phyloP scores from a whole-genome alignment of 2,888 invertebrate genomes.

The Plutella xylostella region DNA sequence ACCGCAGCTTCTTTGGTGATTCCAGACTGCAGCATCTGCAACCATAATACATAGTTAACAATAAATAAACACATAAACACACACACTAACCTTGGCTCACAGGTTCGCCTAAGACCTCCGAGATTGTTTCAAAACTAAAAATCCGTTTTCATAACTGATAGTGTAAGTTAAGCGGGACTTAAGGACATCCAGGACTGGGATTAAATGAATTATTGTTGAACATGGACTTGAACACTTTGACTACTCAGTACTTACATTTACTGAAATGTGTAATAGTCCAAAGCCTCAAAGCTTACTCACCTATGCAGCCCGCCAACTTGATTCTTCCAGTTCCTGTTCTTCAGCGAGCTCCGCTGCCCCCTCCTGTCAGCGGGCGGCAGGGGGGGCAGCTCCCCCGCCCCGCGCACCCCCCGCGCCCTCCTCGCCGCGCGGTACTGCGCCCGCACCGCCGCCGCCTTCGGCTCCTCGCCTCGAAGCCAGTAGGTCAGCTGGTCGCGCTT shows the following conservation, averaged over 20 bases:
- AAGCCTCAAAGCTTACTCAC: too few relatives aligned
- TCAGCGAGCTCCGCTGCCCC: conserved; percentile 70
- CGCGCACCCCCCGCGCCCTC: conserved; percentile 55
- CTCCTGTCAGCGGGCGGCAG: conserved; percentile 26
- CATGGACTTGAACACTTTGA: too few relatives aligned
- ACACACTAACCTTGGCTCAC: too few relatives aligned
- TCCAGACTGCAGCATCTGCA: conserved; percentile 82
- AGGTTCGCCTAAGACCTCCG: too few relatives aligned
- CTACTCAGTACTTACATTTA: too few relatives aligned
- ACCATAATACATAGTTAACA: conserved; percentile 12
- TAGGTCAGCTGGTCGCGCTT: conserved; percentile 86
- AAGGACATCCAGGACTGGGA: too few relatives aligned
- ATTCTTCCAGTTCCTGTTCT: conserved; percentile 72
- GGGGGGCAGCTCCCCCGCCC: conserved; percentile 34
- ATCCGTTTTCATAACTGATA: too few relatives aligned
- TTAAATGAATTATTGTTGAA: too few relatives aligned
- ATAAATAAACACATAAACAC: too few relatives aligned
- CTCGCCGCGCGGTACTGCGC: conserved; percentile 47
- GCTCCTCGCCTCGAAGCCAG: conserved; percentile 85
- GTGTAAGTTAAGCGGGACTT: too few relatives aligned
- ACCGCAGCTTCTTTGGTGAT: conserved; percentile 85
- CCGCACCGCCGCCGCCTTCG: conserved; percentile 66
- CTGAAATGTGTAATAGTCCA: too few relatives aligned
- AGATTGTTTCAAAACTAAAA: too few relatives aligned
- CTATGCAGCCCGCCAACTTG: conserved; percentile 61